Conservation (phyloP, 1,140 invertebrate genomes). For the Lepidurus arcticus region DNA sequence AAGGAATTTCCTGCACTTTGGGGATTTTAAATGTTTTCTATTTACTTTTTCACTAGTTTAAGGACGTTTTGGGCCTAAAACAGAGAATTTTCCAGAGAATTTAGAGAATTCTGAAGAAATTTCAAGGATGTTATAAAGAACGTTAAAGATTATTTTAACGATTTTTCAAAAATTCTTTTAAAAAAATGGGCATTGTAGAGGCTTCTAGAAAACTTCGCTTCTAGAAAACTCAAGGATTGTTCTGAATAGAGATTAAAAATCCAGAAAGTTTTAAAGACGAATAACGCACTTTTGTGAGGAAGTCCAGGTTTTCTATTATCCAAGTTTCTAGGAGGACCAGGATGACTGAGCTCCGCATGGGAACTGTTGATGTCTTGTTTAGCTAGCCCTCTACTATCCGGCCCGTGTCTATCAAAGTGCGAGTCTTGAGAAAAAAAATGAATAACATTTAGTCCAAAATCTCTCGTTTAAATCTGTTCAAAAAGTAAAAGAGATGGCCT, state of each 20-base stretch:
- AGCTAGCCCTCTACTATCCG: background rate
- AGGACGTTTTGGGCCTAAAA: too few species aligned
- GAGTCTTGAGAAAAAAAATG: background rate
- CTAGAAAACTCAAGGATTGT: background rate
- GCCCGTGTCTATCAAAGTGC: background rate
- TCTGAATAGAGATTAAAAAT: background rate
- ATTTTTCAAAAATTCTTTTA: too few species aligned
- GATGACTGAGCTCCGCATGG: background rate
- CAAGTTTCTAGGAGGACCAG: background rate
- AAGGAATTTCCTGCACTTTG: too few species aligned
- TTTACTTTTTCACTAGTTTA: too few species aligned
- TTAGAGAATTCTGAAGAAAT: too few species aligned
- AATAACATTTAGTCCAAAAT: background rate
- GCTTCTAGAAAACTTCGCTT: too few species aligned
- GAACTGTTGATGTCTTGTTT: background rate
- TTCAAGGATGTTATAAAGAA: too few species aligned
- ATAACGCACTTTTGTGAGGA: background rate
- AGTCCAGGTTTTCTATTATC: constrained; percentile 22
- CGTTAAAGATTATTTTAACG: too few species aligned
- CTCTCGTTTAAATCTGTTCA: background rate
- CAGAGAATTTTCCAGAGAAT: too few species aligned
- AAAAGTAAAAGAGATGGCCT: background rate
- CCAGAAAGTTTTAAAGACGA: background rate
- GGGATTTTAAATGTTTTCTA: too few species aligned
- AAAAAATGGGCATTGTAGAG: too few species aligned